These are phyloP conservation scores for Pseudoips prasinana DNA, from an alignment of 2,888 invertebrate genomes.

Conservation along the genomic window DNA sequence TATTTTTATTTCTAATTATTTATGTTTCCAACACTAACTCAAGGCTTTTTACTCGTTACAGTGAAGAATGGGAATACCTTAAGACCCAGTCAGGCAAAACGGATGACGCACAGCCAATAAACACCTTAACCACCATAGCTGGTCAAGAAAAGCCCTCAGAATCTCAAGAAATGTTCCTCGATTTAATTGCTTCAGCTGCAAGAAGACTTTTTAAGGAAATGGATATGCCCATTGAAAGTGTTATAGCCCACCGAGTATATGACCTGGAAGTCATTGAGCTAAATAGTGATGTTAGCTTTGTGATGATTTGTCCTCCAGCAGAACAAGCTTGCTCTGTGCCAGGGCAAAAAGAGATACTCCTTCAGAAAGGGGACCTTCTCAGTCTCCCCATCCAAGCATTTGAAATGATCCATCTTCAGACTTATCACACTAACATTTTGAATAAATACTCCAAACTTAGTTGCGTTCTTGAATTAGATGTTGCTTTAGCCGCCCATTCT, in stretches of 20 bases:
- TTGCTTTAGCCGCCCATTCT: constrained; percentile 94
- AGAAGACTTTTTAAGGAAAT: constrained; percentile 90
- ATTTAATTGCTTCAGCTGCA: constrained; percentile 88
- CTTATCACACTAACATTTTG: constrained; percentile 95
- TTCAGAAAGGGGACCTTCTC: constrained; percentile 92
- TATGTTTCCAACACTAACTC: too few species aligned
- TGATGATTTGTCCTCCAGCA: constrained; percentile 95
- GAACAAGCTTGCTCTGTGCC: constrained; percentile 96
- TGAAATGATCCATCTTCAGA: constrained; percentile 96
- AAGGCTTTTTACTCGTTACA: constrained; percentile 57
- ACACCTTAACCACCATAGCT: constrained; percentile 58
- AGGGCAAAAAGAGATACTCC: constrained; percentile 91
- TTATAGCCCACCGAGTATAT: constrained; percentile 90
- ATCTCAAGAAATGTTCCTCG: constrained; percentile 90
- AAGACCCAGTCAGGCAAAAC: constrained; percentile 80
- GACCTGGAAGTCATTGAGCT: constrained; percentile 97
- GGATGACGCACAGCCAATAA: constrained; percentile 53
- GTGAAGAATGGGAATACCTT: constrained; percentile 97
- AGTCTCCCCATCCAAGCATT: constrained; percentile 96
- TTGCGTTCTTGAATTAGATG: constrained; percentile 95
- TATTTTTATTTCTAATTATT: too few species aligned
- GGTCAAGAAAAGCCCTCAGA: constrained; percentile 83
- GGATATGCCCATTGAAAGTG: constrained; percentile 88
- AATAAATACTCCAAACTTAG: constrained; percentile 95
- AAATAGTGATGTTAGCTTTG: constrained; percentile 93